Percentiles rank a stretch among this genome's conserved stretches.
phyloP scores from a whole-genome alignment of 2,797 vertebrate genomes.

The Leptoclinus maculatus region DNA sequence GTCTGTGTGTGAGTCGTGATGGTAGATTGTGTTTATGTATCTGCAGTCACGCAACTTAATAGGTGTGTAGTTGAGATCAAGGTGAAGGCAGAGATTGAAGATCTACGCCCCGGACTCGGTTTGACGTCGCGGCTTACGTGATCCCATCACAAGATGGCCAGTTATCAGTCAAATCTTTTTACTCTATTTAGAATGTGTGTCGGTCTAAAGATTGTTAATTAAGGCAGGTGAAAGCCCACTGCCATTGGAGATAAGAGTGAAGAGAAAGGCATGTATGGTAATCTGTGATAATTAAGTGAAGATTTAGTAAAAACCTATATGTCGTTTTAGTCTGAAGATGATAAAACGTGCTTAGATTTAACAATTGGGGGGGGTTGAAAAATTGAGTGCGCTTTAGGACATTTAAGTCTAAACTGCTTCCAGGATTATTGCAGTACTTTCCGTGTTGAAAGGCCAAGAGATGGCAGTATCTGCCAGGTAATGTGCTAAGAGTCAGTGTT shows the following conservation, averaged over 20 bases:
- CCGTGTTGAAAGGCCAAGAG: slow-evolving; percentile 37
- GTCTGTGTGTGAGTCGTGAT: too few species aligned
- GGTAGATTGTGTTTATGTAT: too few species aligned
- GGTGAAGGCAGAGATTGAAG: neutral
- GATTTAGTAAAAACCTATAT: neutral
- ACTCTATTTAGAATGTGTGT: neutral
- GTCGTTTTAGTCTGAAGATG: neutral
- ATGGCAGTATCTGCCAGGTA: slow-evolving; percentile 27
- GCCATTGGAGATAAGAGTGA: neutral
- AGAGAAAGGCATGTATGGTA: neutral
- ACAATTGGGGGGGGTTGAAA: neutral
- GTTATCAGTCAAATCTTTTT: neutral
- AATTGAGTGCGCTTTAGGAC: neutral
- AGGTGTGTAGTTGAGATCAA: neutral
- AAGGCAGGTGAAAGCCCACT: neutral
- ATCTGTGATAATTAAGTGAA: neutral
- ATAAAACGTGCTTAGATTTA: neutral
- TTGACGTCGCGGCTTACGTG: neutral
- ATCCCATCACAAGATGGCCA: neutral
- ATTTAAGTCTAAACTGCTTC: neutral
- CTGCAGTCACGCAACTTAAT: neutral
- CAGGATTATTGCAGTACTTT: neutral
- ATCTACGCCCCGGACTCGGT: neutral
- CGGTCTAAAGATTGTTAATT: neutral
- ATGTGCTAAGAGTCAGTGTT: neutral